Percentiles rank a stretch among this genome's conserved stretches.
Conservation (phyloP, 2,113 vertebrate species). For the Butastur rufipennis region DNA sequence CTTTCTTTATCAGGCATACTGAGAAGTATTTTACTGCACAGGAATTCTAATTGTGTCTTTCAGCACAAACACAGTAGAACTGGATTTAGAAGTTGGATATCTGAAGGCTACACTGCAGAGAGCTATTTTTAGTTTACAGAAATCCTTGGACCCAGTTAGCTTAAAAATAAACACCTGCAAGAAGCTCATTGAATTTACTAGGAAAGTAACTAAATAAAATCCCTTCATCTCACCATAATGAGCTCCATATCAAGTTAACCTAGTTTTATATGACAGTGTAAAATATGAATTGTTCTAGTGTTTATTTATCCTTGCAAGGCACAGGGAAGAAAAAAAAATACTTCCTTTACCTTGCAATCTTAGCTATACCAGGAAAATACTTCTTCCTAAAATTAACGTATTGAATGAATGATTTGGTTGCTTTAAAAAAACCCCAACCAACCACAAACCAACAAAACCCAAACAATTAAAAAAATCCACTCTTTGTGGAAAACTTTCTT, state of each 20-base stretch:
- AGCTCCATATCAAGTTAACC: neutral
- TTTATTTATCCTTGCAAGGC: neutral
- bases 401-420: neutral
- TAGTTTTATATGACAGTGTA: neutral
- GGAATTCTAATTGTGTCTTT: neutral
- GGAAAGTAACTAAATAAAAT: neutral
- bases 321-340: neutral
- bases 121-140: neutral
- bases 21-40: neutral
- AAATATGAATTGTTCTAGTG: neutral
- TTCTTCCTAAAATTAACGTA: neutral
- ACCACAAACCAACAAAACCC: no score
- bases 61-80: neutral
- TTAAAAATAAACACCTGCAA: conserved; percentile 8
- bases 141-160: neutral
- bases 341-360: neutral
- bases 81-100: neutral
- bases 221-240: neutral
- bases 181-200: neutral
- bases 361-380: neutral
- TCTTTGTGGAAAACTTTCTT: neutral
- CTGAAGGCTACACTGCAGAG: neutral
- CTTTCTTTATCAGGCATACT: neutral
- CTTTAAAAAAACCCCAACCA: neutral
- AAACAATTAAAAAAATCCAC: neutral